Percentiles rank a stretch among this genome's conserved stretches.
These are phyloP conservation scores for Neomonachus schauinslandi DNA, from an alignment of 2,113 vertebrate genomes.

Conservation along the genomic window DNA sequence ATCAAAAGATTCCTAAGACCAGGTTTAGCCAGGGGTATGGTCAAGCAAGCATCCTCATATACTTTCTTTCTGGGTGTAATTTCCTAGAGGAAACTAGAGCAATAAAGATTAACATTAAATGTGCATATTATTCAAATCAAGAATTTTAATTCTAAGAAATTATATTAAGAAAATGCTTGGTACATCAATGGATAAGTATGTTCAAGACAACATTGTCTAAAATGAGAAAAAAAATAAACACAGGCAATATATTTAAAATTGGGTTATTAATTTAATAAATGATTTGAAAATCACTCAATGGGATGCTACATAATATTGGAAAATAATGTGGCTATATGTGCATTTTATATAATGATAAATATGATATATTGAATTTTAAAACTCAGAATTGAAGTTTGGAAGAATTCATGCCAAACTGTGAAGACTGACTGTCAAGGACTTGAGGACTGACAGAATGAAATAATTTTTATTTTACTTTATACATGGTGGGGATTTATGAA, in stretches of 20 bases:
- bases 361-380: background rate
- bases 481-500: background rate
- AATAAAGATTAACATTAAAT: conserved; percentile 4
- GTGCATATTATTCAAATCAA: background rate
- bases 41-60: background rate
- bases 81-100: background rate
- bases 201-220: background rate
- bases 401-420: background rate
- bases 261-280: background rate
- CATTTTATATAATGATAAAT: background rate
- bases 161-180: background rate
- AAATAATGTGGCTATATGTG: background rate
- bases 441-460: background rate
- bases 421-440: background rate
- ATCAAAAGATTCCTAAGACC: background rate
- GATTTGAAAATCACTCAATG: background rate
- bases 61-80: background rate
- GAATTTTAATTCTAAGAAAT: background rate
- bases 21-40: background rate
- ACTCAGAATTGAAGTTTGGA: background rate
- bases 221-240: background rate
- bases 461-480: background rate
- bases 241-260: background rate
- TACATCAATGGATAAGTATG: background rate
- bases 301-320: background rate